Conservation (phyloP, 2,113 vertebrate genomes). For the Aegithalos caudatus region DNA sequence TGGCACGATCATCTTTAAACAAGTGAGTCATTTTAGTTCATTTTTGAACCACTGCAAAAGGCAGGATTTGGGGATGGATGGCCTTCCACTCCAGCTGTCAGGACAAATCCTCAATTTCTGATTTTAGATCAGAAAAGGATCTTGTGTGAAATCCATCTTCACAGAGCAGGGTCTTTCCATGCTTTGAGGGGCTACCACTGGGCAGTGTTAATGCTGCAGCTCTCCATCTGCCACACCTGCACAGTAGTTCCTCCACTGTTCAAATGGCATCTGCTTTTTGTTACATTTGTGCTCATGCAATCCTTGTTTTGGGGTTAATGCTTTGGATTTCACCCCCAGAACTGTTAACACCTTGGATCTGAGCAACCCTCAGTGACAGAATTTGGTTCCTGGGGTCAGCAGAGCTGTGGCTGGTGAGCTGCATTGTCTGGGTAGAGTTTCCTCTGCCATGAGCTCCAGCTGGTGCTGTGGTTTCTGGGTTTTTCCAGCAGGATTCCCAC, state of each 20-base stretch:
- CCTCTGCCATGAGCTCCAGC: neutral
- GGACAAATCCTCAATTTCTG: neutral
- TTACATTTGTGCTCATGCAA: neutral
- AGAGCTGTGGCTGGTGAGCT: neutral
- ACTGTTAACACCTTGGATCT: neutral
- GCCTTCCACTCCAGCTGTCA: neutral
- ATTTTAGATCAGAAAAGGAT: neutral
- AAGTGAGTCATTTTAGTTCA: neutral
- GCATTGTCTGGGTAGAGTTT: neutral
- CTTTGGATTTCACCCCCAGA: neutral
- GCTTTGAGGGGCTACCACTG: neutral
- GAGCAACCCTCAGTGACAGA: neutral
- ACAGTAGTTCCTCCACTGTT: neutral
- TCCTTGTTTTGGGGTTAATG: neutral
- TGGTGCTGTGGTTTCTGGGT: neutral
- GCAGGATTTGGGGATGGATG: neutral
- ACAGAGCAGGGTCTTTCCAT: neutral
- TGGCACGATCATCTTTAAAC: neutral
- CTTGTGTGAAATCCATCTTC: neutral
- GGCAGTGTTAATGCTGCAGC: neutral
- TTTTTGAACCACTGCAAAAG: neutral
- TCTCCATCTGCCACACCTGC: neutral
- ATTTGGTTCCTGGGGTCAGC: neutral
- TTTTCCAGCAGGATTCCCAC: neutral
- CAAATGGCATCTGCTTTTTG: neutral